Evolutionary conservation across 1,140 invertebrate species (phyloP), one percentile per base, ranked within the genome.

Genomic region (Diachasma alloeum): DNA sequence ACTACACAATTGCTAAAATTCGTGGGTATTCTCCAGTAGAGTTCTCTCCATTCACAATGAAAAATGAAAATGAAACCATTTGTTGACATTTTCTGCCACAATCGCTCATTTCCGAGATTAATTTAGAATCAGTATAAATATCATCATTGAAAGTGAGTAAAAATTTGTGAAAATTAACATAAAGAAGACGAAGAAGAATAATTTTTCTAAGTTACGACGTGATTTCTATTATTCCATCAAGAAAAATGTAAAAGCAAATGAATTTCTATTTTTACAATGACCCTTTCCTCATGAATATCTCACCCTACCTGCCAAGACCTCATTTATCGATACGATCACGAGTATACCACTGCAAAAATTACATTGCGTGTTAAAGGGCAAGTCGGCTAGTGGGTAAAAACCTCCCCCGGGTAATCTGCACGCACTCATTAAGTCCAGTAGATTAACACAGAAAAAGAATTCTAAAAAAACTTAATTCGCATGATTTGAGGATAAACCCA

Each of bases 401-500:
- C 59, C 24, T 24, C 59, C 19, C 19, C 59, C 15, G 24, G 59
- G 59, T 26, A 31, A 31, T 63, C 19, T 19, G 59, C 59, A 63
- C 59, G 59, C 59, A 63, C 22, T 63, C 59, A 63, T 63, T 63
- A 31, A 63, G 22, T 63, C 59, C 24, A 31, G 22, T 24, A 63
- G 19, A 63, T 63, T 63, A 63, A 26, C 15, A 44, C 11, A 13
- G 37, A 31, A 42, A 36, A 36, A 70, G 48, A 39, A 77, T 17
- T 22, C n/a, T 71, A 73, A 72, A 13, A n/a, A 31, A 46, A 42
- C 53, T 56, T 56, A 19, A 56, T 56, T 24, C 15, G 56, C 39
- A 67, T 75, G 63, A 37, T 48, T 37, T 70, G 31, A 9, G 59
- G 24, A 59, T 63, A 76, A 79, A 69, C 71, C 53, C 42, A 63